These are phyloP conservation scores for Platichthys stellatus DNA, from an alignment of 2,113 vertebrate species.

Conservation along the genomic window DNA sequence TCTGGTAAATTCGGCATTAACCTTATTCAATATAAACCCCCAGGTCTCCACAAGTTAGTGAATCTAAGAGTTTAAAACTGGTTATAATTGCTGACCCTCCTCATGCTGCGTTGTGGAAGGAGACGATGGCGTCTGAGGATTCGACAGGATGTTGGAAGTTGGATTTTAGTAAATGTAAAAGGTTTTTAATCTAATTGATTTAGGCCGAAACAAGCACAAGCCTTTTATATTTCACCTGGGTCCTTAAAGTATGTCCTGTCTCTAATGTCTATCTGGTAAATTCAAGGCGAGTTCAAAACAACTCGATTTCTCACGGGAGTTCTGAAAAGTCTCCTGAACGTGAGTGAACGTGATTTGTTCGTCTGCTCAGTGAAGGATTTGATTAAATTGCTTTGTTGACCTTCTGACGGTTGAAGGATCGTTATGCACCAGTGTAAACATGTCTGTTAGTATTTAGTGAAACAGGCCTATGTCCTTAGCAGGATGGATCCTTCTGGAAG, in stretches of 20 bases:
- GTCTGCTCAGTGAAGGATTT: too few relatives aligned
- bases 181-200: accelerated
- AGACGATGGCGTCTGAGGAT: background rate
- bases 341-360: too few relatives aligned
- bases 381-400: too few relatives aligned
- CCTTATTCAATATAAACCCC: accelerated
- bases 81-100: too few relatives aligned
- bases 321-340: background rate
- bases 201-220: background rate
- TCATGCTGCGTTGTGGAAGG: too few relatives aligned
- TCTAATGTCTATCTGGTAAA: accelerated
- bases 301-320: conserved; percentile 6
- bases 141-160: background rate
- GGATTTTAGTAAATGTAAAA: accelerated
- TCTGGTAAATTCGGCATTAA: background rate
- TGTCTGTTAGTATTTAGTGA: too few relatives aligned
- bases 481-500: too few relatives aligned
- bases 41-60: background rate
- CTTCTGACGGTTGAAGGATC: background rate
- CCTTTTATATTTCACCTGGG: accelerated
- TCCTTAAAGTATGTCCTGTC: accelerated
- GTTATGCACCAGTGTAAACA: too few relatives aligned
- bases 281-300: background rate
- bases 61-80: background rate
- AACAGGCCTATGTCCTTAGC: too few relatives aligned